Conservation (phyloP, 2,888 invertebrate genomes). For the Drosophila macrothrix region DNA sequence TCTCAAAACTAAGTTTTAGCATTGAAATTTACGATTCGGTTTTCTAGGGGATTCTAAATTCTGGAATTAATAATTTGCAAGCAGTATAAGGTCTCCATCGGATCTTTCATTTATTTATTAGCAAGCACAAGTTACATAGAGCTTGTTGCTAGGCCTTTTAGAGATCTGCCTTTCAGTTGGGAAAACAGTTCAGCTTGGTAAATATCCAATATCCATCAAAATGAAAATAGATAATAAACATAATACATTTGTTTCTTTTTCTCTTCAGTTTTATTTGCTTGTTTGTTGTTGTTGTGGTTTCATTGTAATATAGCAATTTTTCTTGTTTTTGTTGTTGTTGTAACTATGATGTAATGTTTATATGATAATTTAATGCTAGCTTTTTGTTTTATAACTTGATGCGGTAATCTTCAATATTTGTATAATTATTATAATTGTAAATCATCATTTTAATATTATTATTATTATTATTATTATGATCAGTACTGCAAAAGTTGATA, state of each 20-base stretch:
- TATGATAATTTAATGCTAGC: constrained; percentile 72
- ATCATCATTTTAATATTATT: constrained; percentile 21
- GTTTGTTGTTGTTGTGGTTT: constrained; percentile 45
- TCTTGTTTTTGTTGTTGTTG: constrained; percentile 46
- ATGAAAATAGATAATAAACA: constrained; percentile 7
- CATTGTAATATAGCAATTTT: constrained; percentile 64
- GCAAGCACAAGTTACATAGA: not conserved
- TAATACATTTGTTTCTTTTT: constrained; percentile 36
- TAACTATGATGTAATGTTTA: constrained; percentile 71
- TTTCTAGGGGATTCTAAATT: not conserved
- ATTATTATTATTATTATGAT: constrained; percentile 38
- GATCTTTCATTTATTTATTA: not conserved
- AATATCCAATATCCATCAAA: not conserved
- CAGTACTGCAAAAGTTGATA: constrained; percentile 60
- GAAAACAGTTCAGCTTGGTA: constrained; percentile 10
- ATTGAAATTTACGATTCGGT: not conserved
- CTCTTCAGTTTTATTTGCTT: constrained; percentile 62
- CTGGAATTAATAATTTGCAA: not conserved
- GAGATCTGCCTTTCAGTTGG: constrained; percentile 15
- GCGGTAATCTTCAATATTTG: constrained; percentile 39
- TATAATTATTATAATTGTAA: constrained; percentile 44
- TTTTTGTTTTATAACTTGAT: constrained; percentile 58
- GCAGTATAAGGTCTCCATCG: not conserved
- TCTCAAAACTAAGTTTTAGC: not conserved
- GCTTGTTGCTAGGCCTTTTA: not conserved